Evolutionary conservation across 2,113 vertebrate species (phyloP), one percentile per base, ranked within the genome.

Genomic region (Colinus virginianus): DNA sequence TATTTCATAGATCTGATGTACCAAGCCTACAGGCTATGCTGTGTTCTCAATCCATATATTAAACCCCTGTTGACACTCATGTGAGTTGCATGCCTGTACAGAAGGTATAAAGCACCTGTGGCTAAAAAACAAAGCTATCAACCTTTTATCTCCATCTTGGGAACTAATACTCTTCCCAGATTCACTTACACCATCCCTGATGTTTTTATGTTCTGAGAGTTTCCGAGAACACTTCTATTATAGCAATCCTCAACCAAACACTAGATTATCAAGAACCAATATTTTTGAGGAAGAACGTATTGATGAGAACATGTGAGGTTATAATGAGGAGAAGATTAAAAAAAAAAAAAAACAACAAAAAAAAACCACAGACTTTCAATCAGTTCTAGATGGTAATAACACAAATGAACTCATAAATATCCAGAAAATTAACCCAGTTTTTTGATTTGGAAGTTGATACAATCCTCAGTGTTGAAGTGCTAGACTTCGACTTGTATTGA

Each of bases 31-130:
- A 88, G 91, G 80, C 59, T 69, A 82, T 20, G 21, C 36, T 42
- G 30, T 61, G 74, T 69, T 89, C 75, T 84, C 46, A 91, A 88
- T 91, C 68, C 91, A 94, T 80, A 94, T 61, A 90, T 92, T 83
- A 92, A 95, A 89, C 42, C 81, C 74, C 42, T 79, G 42, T 87
- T 89, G 59, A 78, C 74, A 76, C 42, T 9, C 9, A 26, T 62
- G 53, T 0, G 0, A 72, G 38, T 4, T 72, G 55, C 49, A 23
- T 76, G 90, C 22, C 88, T 87, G 32, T 66, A 82, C 67, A 90
- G 55, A 82, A 81, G 8, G 63, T 55, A 62, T 21, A 58, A 87
- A 93, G 84, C 21, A 68, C 28, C 28, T 63, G 40, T 71, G 66
- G 74, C 49, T 49, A 23, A 69, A 78, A 68, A 34, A 4, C 8